Evolutionary conservation across 2,888 invertebrate species (phyloP), one percentile per base, ranked within the genome.

Genomic region (Neelides folsomi): DNA sequence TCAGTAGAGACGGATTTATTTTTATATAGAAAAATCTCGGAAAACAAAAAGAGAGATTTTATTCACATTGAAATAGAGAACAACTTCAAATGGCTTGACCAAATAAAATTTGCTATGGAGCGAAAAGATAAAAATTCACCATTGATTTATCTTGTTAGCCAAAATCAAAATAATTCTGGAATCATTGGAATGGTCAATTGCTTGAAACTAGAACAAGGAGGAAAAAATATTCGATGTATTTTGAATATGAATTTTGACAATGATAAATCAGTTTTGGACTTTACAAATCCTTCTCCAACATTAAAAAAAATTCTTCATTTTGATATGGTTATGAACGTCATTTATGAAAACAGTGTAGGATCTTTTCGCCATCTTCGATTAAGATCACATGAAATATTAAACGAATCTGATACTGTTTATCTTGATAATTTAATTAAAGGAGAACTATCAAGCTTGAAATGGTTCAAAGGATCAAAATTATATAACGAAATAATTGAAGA

Each of bases 171-270:
- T n/a, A 68, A 76, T 20, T 77, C 78, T 68, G 95, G 95, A 12
- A 76, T 87, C 58, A 75, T 93, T 53, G 97, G 97, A 42, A 75
- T 97, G 68, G 81, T 84, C 66, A 83, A 88, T 67, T 97, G 97
- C 71, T 76, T 95, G 60, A 82, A 83, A 66, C 80, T 79, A 63
- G 94, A 94, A 75, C 77, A 82, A 6, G 89, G 88, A 57, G 92
- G 92, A n/a, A 72, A 75, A 52, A 79, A 79, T 64, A 77, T 87
- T 39, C 79, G 89, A 67, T 79, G 79, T 15, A 20, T 51, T 18
- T 39, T 51, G 1, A 12, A 34, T 5, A 18, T 7, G 4, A 27
- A 27, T 27, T 3, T 7, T 5, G 27, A 27, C 3, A 27, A 27
- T 27, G 27, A 27, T n/a, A n/a, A n/a, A n/a, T n/a, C n/a, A n/a